Percentiles rank a stretch among this genome's conserved stretches.
phyloP scores from a whole-genome alignment of 2,797 vertebrate genomes.

The Enteromius unitaeniatus region DNA sequence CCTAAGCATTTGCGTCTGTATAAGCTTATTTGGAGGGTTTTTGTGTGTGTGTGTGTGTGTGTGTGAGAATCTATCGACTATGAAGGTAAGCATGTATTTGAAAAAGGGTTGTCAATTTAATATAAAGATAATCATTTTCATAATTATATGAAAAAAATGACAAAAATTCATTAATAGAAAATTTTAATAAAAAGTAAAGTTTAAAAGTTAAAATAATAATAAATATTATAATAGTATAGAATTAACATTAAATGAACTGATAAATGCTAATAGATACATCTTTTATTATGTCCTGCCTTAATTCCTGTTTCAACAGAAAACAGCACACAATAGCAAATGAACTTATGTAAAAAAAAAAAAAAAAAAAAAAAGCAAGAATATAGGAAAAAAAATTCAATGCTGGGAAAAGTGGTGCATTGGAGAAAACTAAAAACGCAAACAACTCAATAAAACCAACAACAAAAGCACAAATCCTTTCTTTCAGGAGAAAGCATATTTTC shows the following conservation, averaged over 20 bases:
- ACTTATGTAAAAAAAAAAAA: background rate
- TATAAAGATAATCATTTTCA: background rate
- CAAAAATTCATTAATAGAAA: background rate
- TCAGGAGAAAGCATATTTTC: slow-evolving; percentile 32
- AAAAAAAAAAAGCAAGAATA: background rate
- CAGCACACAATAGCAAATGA: background rate
- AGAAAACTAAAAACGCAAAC: background rate
- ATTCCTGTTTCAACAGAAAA: background rate
- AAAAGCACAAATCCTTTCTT: slow-evolving; percentile 29
- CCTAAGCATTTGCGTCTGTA: background rate
- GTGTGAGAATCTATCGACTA: background rate
- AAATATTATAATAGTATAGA: background rate
- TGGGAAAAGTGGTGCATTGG: slow-evolving; percentile 21
- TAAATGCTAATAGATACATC: background rate
- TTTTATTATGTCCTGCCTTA: background rate
- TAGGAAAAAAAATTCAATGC: background rate
- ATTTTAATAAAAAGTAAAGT: background rate
- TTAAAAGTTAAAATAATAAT: background rate
- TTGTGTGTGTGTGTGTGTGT: too few species aligned
- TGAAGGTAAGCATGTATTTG: background rate
- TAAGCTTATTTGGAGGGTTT: background rate
- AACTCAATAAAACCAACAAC: background rate
- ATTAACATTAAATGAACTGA: background rate
- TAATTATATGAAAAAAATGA: background rate
- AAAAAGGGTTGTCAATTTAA: background rate